Evolutionary conservation across 1,140 invertebrate genomes (phyloP), one percentile per base, ranked within the genome.

Genomic region (Heliconius congener): DNA sequence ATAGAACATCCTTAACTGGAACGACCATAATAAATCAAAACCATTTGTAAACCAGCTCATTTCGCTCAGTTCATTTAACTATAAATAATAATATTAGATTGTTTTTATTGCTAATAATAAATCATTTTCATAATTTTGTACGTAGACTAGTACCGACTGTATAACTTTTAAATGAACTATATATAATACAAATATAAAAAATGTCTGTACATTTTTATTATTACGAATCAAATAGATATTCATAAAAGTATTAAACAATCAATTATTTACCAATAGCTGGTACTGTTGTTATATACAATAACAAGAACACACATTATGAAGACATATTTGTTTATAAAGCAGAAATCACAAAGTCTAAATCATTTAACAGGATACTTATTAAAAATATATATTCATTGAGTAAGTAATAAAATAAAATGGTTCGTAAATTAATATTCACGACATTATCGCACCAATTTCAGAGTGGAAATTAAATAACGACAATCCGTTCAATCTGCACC

Each of bases 381-480:
- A 66, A 30, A 66, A 66, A 30, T 6, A 66, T 66, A 30, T 66
- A 66, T 66, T 66, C 60, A 66, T 66, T 30, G 60, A 30, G 27
- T 30, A 66, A 27, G 60, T n/a, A 66, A 66, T 9, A 66, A 16
- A 5, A 66, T 27, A 27, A 66, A 66, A 66, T 27, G 23, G 60
- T 30, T 30, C 23, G 27, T 30, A 16, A 66, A 66, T 66, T 66
- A 66, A 74, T 30, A 74, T 55, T 74, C 57, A 60, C 42, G 55
- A 77, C 76, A 75, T 84, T 81, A 82, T 78, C 73, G 60, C 77
- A 74, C 60, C 74, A 85, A 88, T 82, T 85, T 84, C 77, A 76
- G 78, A 84, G 85, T 85, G 82, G 82, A 90, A 87, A 91, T 90
- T 90, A 89, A 90, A 88, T 88, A 86, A 86, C 75, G 82, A 86